phyloP scores from a whole-genome alignment of 2,797 vertebrate genomes.

The Poeciliopsis presidionis region DNA sequence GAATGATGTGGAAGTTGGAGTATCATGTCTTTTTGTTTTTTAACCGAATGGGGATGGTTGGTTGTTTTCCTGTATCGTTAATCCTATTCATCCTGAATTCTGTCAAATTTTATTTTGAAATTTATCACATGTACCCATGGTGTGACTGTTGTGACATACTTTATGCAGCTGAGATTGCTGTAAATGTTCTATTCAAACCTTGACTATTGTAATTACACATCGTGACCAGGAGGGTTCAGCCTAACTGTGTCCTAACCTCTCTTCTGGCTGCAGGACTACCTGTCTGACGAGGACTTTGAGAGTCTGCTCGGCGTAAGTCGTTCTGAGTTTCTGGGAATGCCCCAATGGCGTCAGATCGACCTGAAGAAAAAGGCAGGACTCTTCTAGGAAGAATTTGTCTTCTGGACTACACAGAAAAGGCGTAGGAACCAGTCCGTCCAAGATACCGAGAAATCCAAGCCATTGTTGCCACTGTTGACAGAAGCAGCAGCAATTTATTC shows the following conservation, averaged over 20 bases:
- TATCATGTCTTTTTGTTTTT: neutral
- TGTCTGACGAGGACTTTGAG: constrained; percentile 88
- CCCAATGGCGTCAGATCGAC: constrained; percentile 89
- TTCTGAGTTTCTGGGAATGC: constrained; percentile 85
- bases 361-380: constrained; percentile 90
- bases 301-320: constrained; percentile 86
- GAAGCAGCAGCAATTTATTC: neutral
- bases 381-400: constrained; percentile 78
- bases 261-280: constrained; percentile 78
- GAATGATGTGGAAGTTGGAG: neutral
- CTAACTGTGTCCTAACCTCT: constrained; percentile 27
- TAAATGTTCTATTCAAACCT: no score
- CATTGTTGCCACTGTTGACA: neutral
- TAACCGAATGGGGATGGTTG: neutral
- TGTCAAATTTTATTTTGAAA: no score
- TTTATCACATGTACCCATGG: no score
- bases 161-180: no score
- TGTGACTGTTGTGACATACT: no score
- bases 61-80: neutral
- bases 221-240: constrained; percentile 47
- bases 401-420: neutral
- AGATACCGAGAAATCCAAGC: neutral
- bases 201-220: constrained; percentile 16
- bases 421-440: neutral
- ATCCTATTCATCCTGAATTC: no score